phyloP scores from a whole-genome alignment of 2,797 vertebrate species.

The Coccyzus lansbergi region DNA sequence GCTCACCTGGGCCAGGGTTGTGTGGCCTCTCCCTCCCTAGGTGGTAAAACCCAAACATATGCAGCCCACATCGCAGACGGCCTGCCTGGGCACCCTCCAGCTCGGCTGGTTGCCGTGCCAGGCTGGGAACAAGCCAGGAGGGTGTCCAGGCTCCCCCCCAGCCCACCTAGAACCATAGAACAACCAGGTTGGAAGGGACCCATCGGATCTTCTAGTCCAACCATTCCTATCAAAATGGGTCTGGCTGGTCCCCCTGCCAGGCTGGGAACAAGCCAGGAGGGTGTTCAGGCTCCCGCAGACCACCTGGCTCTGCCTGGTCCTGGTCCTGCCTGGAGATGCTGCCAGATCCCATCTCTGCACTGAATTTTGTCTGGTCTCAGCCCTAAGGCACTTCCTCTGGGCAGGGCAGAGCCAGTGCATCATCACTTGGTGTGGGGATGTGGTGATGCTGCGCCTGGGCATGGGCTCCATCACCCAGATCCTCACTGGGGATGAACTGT shows the following conservation, averaged over 20 bases:
- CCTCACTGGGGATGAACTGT: fast-evolving
- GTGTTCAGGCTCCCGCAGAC: no score
- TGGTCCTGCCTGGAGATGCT: fast-evolving
- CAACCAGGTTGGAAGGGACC: no score
- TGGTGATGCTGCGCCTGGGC: background rate
- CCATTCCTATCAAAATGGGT: no score
- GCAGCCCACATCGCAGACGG: fast-evolving
- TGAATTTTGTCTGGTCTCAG: background rate
- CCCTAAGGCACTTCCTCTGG: background rate
- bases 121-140: background rate
- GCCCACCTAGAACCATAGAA: no score
- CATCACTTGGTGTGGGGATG: no score
- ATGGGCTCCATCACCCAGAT: fast-evolving
- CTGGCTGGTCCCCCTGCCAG: no score
- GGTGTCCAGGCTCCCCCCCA: no score
- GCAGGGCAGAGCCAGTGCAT: no score
- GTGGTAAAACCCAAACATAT: background rate
- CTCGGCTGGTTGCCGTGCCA: fast-evolving
- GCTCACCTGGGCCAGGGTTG: background rate
- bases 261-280: no score
- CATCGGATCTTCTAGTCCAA: no score
- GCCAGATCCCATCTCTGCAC: background rate
- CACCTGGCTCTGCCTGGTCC: background rate
- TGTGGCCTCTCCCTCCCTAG: background rate
- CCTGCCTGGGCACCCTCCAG: background rate